Conservation (phyloP, 2,888 invertebrate genomes). For the Drosophila koepferae region DNA sequence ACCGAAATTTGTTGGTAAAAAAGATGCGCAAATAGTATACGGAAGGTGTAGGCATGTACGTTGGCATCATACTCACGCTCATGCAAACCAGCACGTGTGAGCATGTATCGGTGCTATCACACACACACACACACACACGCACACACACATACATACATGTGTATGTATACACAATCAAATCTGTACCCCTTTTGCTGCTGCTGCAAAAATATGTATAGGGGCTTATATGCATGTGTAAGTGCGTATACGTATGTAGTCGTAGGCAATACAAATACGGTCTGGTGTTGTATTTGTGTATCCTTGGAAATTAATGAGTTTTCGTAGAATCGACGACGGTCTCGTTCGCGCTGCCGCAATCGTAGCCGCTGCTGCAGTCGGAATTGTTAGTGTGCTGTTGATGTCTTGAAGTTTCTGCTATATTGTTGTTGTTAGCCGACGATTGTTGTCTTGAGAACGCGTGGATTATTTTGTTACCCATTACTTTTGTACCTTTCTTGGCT, state of each 20-base stretch:
- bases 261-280: slow-evolving; percentile 20
- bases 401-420: slow-evolving; percentile 34
- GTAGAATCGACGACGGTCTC: slow-evolving; percentile 60
- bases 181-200: slow-evolving; percentile 5
- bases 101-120: not conserved
- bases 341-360: slow-evolving; percentile 22
- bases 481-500: slow-evolving; percentile 40
- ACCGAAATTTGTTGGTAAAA: too few species aligned
- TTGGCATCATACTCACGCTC: not conserved
- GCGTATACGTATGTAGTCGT: not conserved
- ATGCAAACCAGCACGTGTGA: not conserved
- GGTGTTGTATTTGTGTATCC: slow-evolving; percentile 55
- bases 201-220: slow-evolving; percentile 4
- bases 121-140: not conserved
- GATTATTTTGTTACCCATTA: slow-evolving; percentile 52
- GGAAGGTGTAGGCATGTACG: not conserved
- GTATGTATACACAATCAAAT: not conserved
- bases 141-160: not conserved
- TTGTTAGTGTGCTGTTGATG: slow-evolving; percentile 28
- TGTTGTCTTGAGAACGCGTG: slow-evolving; percentile 41
- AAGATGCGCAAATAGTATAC: too few species aligned
- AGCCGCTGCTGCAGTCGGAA: slow-evolving; percentile 18
- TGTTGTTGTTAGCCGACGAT: slow-evolving; percentile 19
- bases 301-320: slow-evolving; percentile 80
- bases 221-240: slow-evolving; percentile 9